Evolutionary conservation across 1,140 invertebrate species (phyloP).

Genomic region (Scylla paramamosain): DNA sequence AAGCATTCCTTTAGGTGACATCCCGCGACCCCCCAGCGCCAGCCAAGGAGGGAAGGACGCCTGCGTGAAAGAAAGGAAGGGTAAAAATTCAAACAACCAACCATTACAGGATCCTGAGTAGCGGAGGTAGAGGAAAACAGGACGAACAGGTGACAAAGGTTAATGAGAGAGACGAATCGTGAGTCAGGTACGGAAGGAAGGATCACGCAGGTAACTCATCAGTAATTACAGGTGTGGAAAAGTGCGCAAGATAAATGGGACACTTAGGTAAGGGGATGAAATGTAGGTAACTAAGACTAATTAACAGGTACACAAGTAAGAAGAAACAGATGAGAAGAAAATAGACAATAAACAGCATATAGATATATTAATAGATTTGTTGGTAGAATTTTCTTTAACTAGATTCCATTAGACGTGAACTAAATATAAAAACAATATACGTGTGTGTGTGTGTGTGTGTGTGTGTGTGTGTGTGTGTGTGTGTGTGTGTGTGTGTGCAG

Average conservation of each 20-base stretch:
- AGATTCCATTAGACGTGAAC: neutral
- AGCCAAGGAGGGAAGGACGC: neutral
- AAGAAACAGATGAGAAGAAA: too few relatives aligned
- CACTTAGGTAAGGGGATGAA: too few relatives aligned
- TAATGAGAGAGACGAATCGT: too few relatives aligned
- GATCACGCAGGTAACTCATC: too few relatives aligned
- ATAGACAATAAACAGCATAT: neutral
- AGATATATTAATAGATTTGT: neutral
- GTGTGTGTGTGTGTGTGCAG: constrained; percentile 31
- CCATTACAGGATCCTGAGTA: neutral
- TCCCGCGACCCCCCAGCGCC: neutral
- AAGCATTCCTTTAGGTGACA: neutral
- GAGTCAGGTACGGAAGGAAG: too few relatives aligned
- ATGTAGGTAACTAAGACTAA: too few relatives aligned
- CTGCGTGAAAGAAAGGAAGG: neutral
- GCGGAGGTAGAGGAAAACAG: neutral
- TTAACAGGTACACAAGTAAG: too few relatives aligned
- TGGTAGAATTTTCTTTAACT: neutral
- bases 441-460: constrained; percentile 24
- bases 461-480: constrained; percentile 41
- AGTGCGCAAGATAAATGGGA: too few relatives aligned
- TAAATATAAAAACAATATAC: neutral
- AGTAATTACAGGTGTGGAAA: too few relatives aligned
- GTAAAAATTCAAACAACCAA: neutral
- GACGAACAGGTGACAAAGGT: too few relatives aligned